Evolutionary conservation across 1,140 invertebrate genomes (phyloP).

Genomic region (Oedothorax gibbosus): DNA sequence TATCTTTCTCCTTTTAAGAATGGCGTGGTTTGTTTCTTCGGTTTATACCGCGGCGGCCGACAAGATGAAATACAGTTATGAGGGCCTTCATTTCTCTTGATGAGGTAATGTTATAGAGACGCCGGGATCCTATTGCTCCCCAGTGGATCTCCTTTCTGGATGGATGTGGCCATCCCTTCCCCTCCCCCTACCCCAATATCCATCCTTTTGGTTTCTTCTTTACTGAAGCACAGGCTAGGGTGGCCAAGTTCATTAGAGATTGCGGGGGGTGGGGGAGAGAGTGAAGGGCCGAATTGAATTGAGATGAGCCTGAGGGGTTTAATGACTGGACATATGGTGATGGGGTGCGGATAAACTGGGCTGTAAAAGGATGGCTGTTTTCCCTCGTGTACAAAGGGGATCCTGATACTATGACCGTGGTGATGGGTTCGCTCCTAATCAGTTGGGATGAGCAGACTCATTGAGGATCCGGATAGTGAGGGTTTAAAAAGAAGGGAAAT

Average conservation of each 20-base stretch:
- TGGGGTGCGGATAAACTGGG: slow-evolving; percentile 41
- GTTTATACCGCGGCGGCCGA: slow-evolving; percentile 19
- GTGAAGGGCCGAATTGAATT: slow-evolving; percentile 43
- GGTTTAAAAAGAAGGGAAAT: too few species aligned
- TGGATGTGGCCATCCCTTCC: slow-evolving; percentile 11
- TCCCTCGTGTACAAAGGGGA: background rate
- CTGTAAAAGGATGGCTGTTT: background rate
- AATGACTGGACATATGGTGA: slow-evolving; percentile 51
- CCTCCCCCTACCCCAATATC: slow-evolving; percentile 21
- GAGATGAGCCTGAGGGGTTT: slow-evolving; percentile 33
- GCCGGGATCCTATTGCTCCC: slow-evolving; percentile 45
- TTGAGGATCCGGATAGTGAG: too few species aligned
- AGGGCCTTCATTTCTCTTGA: slow-evolving; percentile 61
- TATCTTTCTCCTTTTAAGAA: slow-evolving; percentile 57
- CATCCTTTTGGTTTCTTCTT: slow-evolving; percentile 12
- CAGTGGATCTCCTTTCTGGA: background rate
- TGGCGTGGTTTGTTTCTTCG: slow-evolving; percentile 58
- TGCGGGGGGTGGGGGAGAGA: background rate
- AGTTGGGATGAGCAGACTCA: too few species aligned
- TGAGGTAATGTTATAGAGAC: slow-evolving; percentile 61
- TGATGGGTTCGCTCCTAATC: too few species aligned
- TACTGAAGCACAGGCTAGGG: slow-evolving; percentile 31
- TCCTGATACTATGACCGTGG: background rate
- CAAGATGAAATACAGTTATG: slow-evolving; percentile 62
- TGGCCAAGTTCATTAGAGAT: slow-evolving; percentile 36